Evolutionary conservation across 2,113 vertebrate genomes (phyloP).

Genomic region (Trinectes maculatus): DNA sequence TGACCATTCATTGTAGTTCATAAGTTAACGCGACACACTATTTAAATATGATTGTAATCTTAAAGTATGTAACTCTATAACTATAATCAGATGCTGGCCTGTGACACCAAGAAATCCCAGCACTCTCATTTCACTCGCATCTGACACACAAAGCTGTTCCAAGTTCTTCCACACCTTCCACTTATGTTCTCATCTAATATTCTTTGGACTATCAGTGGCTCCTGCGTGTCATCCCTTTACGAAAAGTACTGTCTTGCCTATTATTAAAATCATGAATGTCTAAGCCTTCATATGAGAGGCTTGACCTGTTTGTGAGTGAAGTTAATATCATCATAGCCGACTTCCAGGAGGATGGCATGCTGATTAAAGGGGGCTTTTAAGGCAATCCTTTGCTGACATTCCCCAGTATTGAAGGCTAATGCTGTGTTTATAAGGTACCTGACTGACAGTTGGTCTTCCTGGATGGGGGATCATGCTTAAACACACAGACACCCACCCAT

Average conservation of each 20-base stretch:
- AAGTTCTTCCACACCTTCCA: not conserved
- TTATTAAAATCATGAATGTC: slow-evolving; percentile 62
- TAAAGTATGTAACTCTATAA: not conserved
- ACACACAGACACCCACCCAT: not conserved
- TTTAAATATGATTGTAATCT: not conserved
- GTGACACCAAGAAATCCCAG: not conserved
- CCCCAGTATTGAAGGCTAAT: slow-evolving; percentile 71
- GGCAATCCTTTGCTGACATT: slow-evolving; percentile 69
- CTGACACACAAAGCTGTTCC: not conserved
- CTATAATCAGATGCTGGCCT: not conserved
- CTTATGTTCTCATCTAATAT: not conserved
- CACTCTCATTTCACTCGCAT: not conserved
- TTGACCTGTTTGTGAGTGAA: slow-evolving; percentile 58
- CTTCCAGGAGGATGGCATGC: slow-evolving; percentile 38
- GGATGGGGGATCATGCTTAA: slow-evolving; percentile 2
- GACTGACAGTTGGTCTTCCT: slow-evolving; percentile 51
- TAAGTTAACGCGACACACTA: not conserved
- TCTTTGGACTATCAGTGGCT: slow-evolving; percentile 7
- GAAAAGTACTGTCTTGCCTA: slow-evolving; percentile 23
- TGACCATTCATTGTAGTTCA: not conserved
- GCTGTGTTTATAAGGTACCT: slow-evolving; percentile 65
- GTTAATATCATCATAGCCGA: slow-evolving; percentile 65
- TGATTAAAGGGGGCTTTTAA: slow-evolving; percentile 75
- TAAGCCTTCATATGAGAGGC: slow-evolving; percentile 50
- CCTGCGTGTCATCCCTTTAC: not conserved